Base-by-base conservation (phyloP, 2,797 vertebrate species). In the Sebastes nivosus region DNA sequence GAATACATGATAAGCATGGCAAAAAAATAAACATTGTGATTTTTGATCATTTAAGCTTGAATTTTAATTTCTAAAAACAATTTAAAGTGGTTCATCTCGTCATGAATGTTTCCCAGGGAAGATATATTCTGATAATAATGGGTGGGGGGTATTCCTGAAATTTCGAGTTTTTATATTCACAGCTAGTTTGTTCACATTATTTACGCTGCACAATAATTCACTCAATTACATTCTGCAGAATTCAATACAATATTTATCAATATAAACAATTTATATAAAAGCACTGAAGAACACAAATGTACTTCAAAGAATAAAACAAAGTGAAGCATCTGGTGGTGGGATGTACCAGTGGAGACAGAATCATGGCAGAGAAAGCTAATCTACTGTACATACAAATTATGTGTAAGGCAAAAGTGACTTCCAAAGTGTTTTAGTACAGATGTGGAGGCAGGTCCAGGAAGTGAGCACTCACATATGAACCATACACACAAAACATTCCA, bases 351-450 rank as follows among this genome's bases (percentile, higher is more conserved):
- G 32, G 34, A 38, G 32, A 67, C 20, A 64, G 18, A 80, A 71
- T 16, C 30, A 55, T 76, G 67, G 52, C 75, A 80, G 52, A 60
- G 20, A 30, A 73, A 42, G 13, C 18, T 61, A n/a, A 0, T 61
- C 27, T 67, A 55, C 24, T 54, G 36, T 69, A 67, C 32, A 76
- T 70, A 80, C 20, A 58, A 14, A n/a, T 24, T 2, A 36, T 54
- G 75, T 75, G 34, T 87, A 93, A 94, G 92, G 90, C 92, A 93
- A 86, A 76, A 8, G 84, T 90, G 84, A 79, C 24, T 60, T 81
- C 12, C 52, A 70, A 29, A 79, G 59, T 68, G 25, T 72, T 67
- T 72, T 27, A 58, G 16, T 58, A 80, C 38, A 57, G 12, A 50
- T 22, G 50, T 78, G 25, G 8, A 74, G 54, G 75, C 50, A 75